Base-by-base conservation (phyloP, 2,113 vertebrate species). In the Empidonax traillii region DNA sequence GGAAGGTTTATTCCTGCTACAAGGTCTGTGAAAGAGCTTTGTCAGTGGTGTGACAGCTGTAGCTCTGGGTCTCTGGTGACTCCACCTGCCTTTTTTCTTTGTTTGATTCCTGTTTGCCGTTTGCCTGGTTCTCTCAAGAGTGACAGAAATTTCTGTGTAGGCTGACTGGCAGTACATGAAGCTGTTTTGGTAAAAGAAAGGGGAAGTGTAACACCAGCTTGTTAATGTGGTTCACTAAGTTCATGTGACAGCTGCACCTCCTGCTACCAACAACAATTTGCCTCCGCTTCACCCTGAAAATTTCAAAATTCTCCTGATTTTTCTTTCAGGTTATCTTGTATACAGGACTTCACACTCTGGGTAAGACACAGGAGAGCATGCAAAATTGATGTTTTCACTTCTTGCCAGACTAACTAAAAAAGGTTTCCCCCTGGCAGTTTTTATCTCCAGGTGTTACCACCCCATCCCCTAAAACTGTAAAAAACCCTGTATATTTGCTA, bases 351-450 rank as follows among this genome's bases (percentile, higher is more conserved):
- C 16, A 6, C 33, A 11, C 58, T n/a, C 33, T 4, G 72, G 41
- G 21, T 55, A 39, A 92, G 78, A 72, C 56, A 21, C 8, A 58
- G 61, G 53, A 47, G 66, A 21, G 49, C 51, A 46, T 83, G 62
- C 5, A 75, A 69, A 87, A 91, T 55, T 77, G 69, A 91, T 96
- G 74, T 56, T 95, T 92, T 91, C 44, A 8, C 37, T 73, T 79
- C 84, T 59, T 91, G 44, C 65, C 62, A 35, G 58, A 37, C 86
- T 41, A 78, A 81, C 37, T 62, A 58, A 63, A 39, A 90, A 49
- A 51, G 27, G 25, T 82, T 93, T 80, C 85, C 76, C 94, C 49
- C 71, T 79, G 90, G 94, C 93, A 91, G 63, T 91, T 94, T 94
- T 67, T 15, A 14, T 82, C 88, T 73, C 65, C 55, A 79, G 89